Conservation (phyloP, 2,113 vertebrate species). For the Furnarius figulus region DNA sequence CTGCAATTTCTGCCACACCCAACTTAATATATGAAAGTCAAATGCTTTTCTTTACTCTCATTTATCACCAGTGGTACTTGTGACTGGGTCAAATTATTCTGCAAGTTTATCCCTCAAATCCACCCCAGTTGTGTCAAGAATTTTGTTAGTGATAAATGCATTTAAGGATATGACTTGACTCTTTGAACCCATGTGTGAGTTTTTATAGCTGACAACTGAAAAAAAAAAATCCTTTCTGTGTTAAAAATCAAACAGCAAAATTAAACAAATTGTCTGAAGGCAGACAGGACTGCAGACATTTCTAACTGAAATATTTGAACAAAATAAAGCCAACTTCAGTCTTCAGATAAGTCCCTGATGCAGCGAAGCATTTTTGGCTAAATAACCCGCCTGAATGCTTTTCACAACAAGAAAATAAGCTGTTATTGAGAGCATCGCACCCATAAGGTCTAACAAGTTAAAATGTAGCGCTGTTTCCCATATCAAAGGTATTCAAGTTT, state of each 20-base stretch:
- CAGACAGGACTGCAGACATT: neutral
- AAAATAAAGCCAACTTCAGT: neutral
- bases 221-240: neutral
- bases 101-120: neutral
- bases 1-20: neutral
- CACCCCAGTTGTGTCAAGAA: neutral
- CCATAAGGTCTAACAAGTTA: neutral
- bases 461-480: neutral
- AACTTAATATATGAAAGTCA: neutral
- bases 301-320: neutral
- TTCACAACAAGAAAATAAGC: neutral
- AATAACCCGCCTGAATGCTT: neutral
- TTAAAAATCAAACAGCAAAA: neutral
- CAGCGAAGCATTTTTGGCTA: neutral
- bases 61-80: neutral
- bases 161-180: neutral
- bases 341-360: neutral
- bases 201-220: neutral
- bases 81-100: neutral
- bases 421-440: neutral
- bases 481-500: neutral
- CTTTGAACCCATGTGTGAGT: neutral
- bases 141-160: conserved; percentile 11
- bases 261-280: neutral
- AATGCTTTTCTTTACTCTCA: neutral